Evolutionary conservation across 2,797 vertebrate genomes (phyloP).

Genomic region (Meriones psammophilus): DNA sequence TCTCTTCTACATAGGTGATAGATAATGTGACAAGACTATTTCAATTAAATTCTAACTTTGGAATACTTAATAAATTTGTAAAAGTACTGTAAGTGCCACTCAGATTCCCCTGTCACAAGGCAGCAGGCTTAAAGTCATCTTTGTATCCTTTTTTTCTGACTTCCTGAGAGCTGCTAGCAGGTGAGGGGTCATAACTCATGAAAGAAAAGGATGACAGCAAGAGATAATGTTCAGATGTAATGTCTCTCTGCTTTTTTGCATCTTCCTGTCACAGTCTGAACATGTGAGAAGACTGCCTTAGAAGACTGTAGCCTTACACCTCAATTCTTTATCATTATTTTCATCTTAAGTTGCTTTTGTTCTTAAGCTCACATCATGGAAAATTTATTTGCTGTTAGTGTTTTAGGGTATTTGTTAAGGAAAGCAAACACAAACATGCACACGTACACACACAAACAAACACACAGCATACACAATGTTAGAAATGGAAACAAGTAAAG

Average conservation of each 20-base stretch:
- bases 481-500: slow-evolving; percentile 2
- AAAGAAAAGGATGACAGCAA: slow-evolving; percentile 65
- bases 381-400: slow-evolving; percentile 28
- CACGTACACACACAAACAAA: background rate
- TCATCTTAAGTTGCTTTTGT: background rate
- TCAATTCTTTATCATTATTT: slow-evolving; percentile 45
- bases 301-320: slow-evolving; percentile 20
- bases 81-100: slow-evolving; percentile 66
- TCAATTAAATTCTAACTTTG: slow-evolving; percentile 81
- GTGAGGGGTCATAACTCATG: background rate
- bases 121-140: slow-evolving; percentile 16
- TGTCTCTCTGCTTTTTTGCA: slow-evolving; percentile 20
- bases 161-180: slow-evolving; percentile 28
- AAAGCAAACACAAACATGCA: background rate
- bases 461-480: background rate
- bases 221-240: slow-evolving; percentile 19
- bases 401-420: slow-evolving; percentile 5
- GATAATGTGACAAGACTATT: slow-evolving; percentile 82
- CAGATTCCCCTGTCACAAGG: slow-evolving; percentile 77
- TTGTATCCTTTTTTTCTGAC: slow-evolving; percentile 71
- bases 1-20: slow-evolving; percentile 79
- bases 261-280: slow-evolving; percentile 53
- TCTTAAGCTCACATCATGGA: background rate
- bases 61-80: slow-evolving; percentile 84
- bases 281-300: background rate